Base-by-base conservation (phyloP, 2,888 invertebrate species). In the Isoperla grammatica region DNA sequence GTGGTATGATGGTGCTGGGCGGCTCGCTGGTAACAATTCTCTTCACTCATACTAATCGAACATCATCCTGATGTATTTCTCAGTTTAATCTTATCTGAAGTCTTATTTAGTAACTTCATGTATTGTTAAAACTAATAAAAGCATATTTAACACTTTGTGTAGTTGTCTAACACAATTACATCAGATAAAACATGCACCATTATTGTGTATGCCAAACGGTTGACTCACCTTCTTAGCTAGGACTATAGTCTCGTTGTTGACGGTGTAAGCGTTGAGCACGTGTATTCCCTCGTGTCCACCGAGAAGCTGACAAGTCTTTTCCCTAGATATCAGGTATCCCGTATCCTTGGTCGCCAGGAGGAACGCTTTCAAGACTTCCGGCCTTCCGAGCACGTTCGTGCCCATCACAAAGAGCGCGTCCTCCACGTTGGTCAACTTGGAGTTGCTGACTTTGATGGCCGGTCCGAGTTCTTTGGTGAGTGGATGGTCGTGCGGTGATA, bases 321-420 rank as follows among this genome's bases (percentile, higher is more conserved):
- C 86, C 22, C 86, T 76, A 35, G 83, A 78, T 50, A 87, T 71
- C 1, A 86, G 67, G 68, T 81, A 86, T 56, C 83, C 82, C 66
- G 78, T 81, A 11, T 83, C 82, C 12, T 77, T 75, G 1, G 85
- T 72, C 0, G 79, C 76, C 1, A 74, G 72, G 2, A 75, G 65
- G 0, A 78, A 79, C 70, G 75, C 74, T 57, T 75, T 71, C 0
- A 83, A 73, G 69, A 80, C 79, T 19, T 76, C 75, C 59, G 76
- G 73, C 63, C 81, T 75, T n/a, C 72, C 68, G 8, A 84, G 63
- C 0, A 85, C 69, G 50, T 79, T 75, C 6, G 79, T 76, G 39
- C 80, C 83, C 63, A 80, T 67, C 12, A 77, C 78, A 6, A 83
- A 65, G 3, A 79, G 69, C 35, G 8, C 20, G 35, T 79, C 80